Percentiles rank a stretch among this genome's conserved stretches.
phyloP scores from a whole-genome alignment of 1,140 invertebrate species.

The Drosophila ambigua region DNA sequence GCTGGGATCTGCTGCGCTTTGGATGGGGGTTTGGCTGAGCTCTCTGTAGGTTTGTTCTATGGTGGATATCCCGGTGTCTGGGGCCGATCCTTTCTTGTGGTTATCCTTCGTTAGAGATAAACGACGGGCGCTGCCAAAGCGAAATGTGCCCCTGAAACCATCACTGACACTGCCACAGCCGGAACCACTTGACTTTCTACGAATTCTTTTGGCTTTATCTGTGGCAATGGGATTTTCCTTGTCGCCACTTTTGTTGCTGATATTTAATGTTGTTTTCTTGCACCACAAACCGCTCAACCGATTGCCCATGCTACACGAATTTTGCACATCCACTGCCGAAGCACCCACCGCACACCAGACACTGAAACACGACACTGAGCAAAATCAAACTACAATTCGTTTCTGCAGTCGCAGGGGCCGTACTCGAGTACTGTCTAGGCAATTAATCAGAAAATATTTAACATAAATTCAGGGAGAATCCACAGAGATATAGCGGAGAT shows the following conservation, averaged over 20 bases:
- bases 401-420: too few relatives aligned
- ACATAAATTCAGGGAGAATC: conserved; percentile 12
- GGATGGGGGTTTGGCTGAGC: background rate
- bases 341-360: conserved; percentile 20
- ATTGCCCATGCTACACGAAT: conserved; percentile 74
- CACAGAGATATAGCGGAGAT: background rate
- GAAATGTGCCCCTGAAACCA: conserved; percentile 60
- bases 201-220: conserved; percentile 42
- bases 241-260: conserved; percentile 36
- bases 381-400: background rate
- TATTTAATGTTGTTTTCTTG: conserved; percentile 77
- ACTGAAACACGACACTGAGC: background rate
- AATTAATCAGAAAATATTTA: conserved; percentile 13
- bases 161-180: conserved; percentile 3
- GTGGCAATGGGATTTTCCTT: conserved; percentile 13
- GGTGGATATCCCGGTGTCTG: conserved; percentile 18
- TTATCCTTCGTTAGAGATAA: conserved; percentile 69
- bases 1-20: background rate
- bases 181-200: conserved; percentile 48
- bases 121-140: conserved; percentile 66
- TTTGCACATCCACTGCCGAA: conserved; percentile 32
- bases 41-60: conserved; percentile 42
- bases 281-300: conserved; percentile 82
- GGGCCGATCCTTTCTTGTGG: conserved; percentile 17
- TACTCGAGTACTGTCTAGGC: background rate